phyloP scores from a whole-genome alignment of 2,888 invertebrate genomes.

The Nymphalis urticae region DNA sequence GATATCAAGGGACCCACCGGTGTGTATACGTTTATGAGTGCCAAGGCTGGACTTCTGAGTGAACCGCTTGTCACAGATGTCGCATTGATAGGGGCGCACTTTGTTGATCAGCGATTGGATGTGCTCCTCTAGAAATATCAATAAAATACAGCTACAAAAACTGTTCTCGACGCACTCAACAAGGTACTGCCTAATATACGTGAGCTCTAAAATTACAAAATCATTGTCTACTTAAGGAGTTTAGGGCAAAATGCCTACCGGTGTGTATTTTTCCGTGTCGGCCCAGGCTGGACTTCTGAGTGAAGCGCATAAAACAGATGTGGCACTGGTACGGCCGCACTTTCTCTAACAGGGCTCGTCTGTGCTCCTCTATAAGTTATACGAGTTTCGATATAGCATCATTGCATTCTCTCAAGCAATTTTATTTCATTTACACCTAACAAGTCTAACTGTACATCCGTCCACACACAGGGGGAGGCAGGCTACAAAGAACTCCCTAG shows the following conservation, averaged over 20 bases:
- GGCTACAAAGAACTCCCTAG: slow-evolving; percentile 46
- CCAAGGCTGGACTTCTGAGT: slow-evolving; percentile 92
- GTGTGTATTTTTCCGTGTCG: slow-evolving; percentile 88
- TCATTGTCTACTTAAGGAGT: slow-evolving; percentile 77
- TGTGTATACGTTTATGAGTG: slow-evolving; percentile 90
- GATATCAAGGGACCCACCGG: slow-evolving; percentile 83
- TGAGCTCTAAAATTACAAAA: slow-evolving; percentile 70
- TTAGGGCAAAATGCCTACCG: slow-evolving; percentile 82
- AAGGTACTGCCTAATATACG: slow-evolving; percentile 68
- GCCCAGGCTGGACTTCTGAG: slow-evolving; percentile 88
- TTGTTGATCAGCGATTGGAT: slow-evolving; percentile 83
- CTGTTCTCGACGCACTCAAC: slow-evolving; percentile 60
- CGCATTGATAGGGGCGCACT: slow-evolving; percentile 85
- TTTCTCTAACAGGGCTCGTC: slow-evolving; percentile 83
- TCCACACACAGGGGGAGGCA: slow-evolving; percentile 79
- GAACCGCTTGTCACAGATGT: slow-evolving; percentile 89
- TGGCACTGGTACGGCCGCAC: slow-evolving; percentile 87
- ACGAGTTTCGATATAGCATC: slow-evolving; percentile 79
- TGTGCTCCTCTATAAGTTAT: slow-evolving; percentile 82
- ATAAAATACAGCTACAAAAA: slow-evolving; percentile 78
- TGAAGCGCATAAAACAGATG: slow-evolving; percentile 87
- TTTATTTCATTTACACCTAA: slow-evolving; percentile 57
- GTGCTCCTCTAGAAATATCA: slow-evolving; percentile 83
- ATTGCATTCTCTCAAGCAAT: slow-evolving; percentile 66
- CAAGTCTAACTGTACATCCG: slow-evolving; percentile 57